phyloP scores from a whole-genome alignment of 2,888 invertebrate species.

The Psylliodes chrysocephalus region DNA sequence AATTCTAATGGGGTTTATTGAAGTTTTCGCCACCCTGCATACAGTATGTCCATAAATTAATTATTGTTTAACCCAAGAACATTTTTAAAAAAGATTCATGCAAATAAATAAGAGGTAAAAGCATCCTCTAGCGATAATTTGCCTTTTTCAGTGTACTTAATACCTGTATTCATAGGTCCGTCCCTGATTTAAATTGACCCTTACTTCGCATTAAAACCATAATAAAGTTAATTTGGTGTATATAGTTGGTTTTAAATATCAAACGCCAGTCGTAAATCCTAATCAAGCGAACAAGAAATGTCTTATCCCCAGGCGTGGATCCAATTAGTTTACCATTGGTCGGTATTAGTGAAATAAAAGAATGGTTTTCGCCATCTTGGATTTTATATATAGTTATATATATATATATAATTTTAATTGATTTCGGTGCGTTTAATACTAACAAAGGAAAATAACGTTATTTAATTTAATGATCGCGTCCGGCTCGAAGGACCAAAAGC shows the following conservation, averaged over 20 bases:
- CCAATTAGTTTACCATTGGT: slow-evolving; percentile 48
- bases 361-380: slow-evolving; percentile 38
- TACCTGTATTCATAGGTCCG: no score
- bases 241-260: slow-evolving; percentile 37
- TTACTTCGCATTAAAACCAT: slow-evolving; percentile 50
- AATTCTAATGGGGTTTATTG: no score
- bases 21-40: no score
- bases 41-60: no score
- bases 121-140: no score
- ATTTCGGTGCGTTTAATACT: not conserved
- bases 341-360: slow-evolving; percentile 43
- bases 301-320: slow-evolving; percentile 34
- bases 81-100: no score
- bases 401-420: slow-evolving; percentile 4
- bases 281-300: slow-evolving; percentile 37
- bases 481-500: no score
- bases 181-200: slow-evolving; percentile 14
- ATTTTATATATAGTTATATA: no score
- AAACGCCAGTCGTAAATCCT: slow-evolving; percentile 38
- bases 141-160: no score
- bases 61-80: no score
- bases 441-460: slow-evolving; percentile 2
- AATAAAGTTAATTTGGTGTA: slow-evolving; percentile 55
- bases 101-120: no score
- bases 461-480: no score